These are phyloP conservation scores for Nasua narica DNA, from an alignment of 2,797 vertebrate species.

Conservation along the genomic window DNA sequence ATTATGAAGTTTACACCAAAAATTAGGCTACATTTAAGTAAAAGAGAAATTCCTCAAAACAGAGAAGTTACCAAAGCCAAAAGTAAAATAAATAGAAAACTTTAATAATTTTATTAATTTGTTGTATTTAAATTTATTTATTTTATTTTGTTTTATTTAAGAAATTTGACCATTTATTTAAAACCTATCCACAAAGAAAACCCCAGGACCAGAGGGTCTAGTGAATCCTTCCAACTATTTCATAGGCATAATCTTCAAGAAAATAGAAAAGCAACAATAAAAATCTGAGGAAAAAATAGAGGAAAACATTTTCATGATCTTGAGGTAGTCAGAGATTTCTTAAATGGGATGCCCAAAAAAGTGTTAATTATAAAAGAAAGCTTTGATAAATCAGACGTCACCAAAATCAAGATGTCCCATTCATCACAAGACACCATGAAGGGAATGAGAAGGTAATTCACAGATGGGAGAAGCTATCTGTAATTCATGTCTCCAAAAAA, in stretches of 20 bases:
- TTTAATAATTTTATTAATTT: neutral
- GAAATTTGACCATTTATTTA: neutral
- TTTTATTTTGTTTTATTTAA: neutral
- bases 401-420: neutral
- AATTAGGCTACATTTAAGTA: neutral
- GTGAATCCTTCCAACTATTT: neutral
- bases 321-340: conserved; percentile 6
- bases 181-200: neutral
- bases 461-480: neutral
- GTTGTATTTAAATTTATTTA: too few relatives aligned
- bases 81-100: neutral
- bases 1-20: neutral
- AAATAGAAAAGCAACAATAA: neutral
- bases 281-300: neutral
- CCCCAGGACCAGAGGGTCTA: neutral
- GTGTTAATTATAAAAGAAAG: neutral
- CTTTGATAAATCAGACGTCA: neutral
- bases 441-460: neutral
- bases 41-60: neutral
- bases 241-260: neutral
- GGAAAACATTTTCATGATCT: neutral
- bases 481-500: neutral
- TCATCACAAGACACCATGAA: neutral
- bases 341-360: neutral
- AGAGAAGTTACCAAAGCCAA: neutral